phyloP scores from a whole-genome alignment of 2,888 invertebrate genomes.

The Caenorhabditis sp. region DNA sequence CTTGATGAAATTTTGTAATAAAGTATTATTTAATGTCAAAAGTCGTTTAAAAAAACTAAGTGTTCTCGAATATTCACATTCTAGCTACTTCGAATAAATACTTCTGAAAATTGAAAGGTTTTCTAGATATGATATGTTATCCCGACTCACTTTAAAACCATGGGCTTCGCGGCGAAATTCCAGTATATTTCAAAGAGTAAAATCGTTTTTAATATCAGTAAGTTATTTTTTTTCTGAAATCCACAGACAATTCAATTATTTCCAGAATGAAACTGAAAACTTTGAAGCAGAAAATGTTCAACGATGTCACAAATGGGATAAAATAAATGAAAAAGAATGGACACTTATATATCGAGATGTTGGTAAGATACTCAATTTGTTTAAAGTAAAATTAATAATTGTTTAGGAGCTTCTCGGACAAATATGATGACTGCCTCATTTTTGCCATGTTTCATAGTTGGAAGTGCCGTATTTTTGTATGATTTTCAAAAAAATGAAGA shows the following conservation, averaged over 20 bases:
- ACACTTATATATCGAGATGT: constrained; percentile 49
- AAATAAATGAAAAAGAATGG: constrained; percentile 41
- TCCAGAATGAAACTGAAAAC: constrained; percentile 47
- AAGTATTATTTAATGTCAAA: neutral
- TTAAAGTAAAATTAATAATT: too few relatives aligned
- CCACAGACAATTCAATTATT: too few relatives aligned
- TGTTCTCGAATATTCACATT: too few relatives aligned
- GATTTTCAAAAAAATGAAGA: constrained; percentile 33
- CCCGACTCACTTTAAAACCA: neutral
- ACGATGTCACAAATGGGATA: constrained; percentile 42
- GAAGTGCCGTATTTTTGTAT: constrained; percentile 24
- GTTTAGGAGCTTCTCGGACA: constrained; percentile 51
- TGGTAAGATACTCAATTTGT: constrained; percentile 15
- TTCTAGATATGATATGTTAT: constrained; percentile 1
- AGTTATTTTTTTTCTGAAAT: too few relatives aligned
- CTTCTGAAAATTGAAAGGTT: neutral
- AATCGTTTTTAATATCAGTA: constrained; percentile 39
- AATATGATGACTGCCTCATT: constrained; percentile 44
- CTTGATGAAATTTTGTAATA: constrained; percentile 40
- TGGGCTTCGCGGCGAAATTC: constrained; percentile 9
- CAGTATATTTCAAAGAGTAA: constrained; percentile 25
- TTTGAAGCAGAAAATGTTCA: constrained; percentile 45
- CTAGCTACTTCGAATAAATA: neutral
- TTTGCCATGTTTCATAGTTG: constrained; percentile 42
- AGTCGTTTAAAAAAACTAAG: too few relatives aligned